A percentile compares a stretch with the other conserved stretches of the same genome.
phyloP scores from a whole-genome alignment of 2,797 vertebrate species.

The Naso thynnoides region DNA sequence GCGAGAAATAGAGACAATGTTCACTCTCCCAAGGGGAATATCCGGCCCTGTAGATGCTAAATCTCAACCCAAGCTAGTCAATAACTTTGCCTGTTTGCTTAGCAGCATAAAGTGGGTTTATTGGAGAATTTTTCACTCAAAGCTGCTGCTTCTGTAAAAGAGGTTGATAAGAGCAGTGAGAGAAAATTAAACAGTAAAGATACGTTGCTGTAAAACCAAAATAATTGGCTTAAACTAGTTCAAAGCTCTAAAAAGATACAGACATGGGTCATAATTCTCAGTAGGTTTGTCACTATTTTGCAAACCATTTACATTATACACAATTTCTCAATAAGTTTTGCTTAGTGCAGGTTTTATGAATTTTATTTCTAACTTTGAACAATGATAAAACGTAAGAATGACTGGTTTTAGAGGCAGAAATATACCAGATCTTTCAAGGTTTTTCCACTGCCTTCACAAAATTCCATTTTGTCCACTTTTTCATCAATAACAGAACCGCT shows the following conservation, averaged over 20 bases:
- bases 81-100: neutral
- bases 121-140: neutral
- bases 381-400: too few relatives aligned
- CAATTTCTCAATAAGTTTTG: neutral
- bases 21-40: neutral
- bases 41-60: neutral
- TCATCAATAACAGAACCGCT: too few relatives aligned
- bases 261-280: neutral
- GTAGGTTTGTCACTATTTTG: neutral
- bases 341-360: too few relatives aligned
- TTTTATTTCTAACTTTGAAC: too few relatives aligned
- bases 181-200: neutral
- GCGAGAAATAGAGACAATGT: too few relatives aligned
- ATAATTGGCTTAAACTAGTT: conserved; percentile 10
- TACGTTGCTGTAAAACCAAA: neutral
- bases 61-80: neutral
- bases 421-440: too few relatives aligned
- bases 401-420: too few relatives aligned
- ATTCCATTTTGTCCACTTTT: too few relatives aligned
- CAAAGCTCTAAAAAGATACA: neutral
- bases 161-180: neutral
- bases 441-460: too few relatives aligned
- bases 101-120: neutral
- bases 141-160: neutral
- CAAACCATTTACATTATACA: neutral